Conservation (phyloP, 2,113 vertebrate species). For the Periophthalmodon schlosseri region DNA sequence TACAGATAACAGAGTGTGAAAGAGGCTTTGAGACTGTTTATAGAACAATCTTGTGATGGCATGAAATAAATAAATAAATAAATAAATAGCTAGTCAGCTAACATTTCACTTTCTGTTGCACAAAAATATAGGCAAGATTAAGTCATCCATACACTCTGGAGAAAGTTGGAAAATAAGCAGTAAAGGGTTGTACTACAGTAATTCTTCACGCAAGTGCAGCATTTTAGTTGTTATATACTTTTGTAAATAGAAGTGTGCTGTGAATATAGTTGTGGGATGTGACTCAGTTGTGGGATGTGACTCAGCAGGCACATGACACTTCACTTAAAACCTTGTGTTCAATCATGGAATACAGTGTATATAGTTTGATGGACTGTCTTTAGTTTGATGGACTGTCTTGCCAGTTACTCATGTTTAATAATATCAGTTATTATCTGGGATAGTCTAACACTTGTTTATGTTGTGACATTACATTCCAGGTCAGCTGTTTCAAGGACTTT, state of each 20-base stretch:
- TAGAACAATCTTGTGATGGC: background rate
- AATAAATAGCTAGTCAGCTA: background rate
- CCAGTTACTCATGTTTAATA: background rate
- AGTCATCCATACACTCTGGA: background rate
- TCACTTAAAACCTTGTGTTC: slow-evolving; percentile 1
- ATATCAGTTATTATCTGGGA: background rate
- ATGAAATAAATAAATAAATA: background rate
- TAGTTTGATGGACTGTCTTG: background rate
- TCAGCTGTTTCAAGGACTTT: slow-evolving; percentile 34
- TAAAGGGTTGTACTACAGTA: background rate
- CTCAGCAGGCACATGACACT: slow-evolving; percentile 62
- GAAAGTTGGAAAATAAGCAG: background rate
- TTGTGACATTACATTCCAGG: background rate
- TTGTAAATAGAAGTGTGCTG: background rate
- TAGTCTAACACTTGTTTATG: background rate
- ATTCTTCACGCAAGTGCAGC: background rate
- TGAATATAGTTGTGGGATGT: slow-evolving; percentile 20
- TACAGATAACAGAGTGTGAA: background rate
- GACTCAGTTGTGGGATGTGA: slow-evolving; percentile 56
- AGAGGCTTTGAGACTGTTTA: background rate
- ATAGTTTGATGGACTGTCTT: background rate
- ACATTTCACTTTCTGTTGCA: background rate
- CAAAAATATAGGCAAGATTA: background rate
- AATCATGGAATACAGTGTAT: too few species aligned
- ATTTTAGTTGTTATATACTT: background rate